Base-by-base conservation (phyloP, 2,888 invertebrate species). In the Drosophila testacea region DNA sequence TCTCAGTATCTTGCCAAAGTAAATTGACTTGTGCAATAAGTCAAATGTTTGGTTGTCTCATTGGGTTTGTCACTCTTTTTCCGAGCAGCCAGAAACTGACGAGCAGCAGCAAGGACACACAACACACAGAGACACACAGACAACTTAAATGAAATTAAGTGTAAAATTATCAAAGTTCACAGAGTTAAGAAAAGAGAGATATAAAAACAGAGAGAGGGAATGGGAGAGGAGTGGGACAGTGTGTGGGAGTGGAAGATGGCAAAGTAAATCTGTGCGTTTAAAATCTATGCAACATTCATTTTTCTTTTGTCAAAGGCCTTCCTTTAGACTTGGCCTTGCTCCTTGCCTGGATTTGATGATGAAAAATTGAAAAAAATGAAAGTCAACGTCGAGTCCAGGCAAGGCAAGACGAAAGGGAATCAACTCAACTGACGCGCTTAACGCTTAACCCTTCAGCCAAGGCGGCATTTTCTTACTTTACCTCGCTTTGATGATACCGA, bases 341-440 rank as follows among this genome's bases (percentile, higher is more conserved):
- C 34, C 32, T 44, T 63, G 81, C 65, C 69, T 65, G 69, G 39
- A 44, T 69, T 74, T 84, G 88, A 84, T 84, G 83, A 79, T 87
- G 89, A 84, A 87, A 84, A 84, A 84, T 84, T 87, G 89, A 89
- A 89, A 88, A 81, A 89, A 89, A 76, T 73, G 62, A 79, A 74
- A 84, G 83, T 72, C 88, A 89, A 85, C 69, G 69, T 68, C 22
- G 59, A 34, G 22, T 22, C 22, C 22, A 22, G 22, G 22, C 22
- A 22, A 22, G 22, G 22, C 22, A 22, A 38, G 54, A 36, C 56
- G 36, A 13, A 44, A 69, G 38, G 44, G 51, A 69, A 69, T 83
- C 69, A 44, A 42, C 28, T 32, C 34, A 59, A 67, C 70, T 86
- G 83, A 81, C 69, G 61, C 67, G 87, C 78, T 16, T 16, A 16